Percentiles rank a stretch among this genome's conserved stretches.
Evolutionary conservation across 2,888 invertebrate species (phyloP).

Genomic region (Drosophila paramelanica): DNA sequence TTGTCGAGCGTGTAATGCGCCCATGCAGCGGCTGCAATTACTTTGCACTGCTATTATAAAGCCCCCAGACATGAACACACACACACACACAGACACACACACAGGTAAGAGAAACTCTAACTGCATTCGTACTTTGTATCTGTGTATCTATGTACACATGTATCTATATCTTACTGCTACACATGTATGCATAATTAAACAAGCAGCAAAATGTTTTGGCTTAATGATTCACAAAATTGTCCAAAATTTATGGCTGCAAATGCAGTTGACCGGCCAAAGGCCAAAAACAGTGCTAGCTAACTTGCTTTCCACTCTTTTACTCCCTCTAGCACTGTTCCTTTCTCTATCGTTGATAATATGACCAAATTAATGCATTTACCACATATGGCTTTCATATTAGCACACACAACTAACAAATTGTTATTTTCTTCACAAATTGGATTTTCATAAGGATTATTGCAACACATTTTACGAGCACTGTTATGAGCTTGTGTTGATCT

Average conservation of each 20-base stretch:
- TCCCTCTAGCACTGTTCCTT: not conserved
- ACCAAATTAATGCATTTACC: constrained; percentile 72
- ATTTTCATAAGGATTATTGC: constrained; percentile 69
- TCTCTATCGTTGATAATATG: constrained; percentile 58
- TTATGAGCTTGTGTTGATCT: constrained; percentile 29
- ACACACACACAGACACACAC: constrained; percentile 14
- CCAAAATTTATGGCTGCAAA: constrained; percentile 63
- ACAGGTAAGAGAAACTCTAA: constrained; percentile 12
- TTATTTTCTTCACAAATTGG: constrained; percentile 78
- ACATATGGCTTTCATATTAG: constrained; percentile 61
- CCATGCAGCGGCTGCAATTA: constrained; percentile 80
- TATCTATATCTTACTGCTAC: constrained; percentile 26
- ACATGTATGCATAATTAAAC: constrained; percentile 77
- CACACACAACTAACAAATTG: constrained; percentile 71
- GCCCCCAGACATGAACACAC: constrained; percentile 18
- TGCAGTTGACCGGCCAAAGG: constrained; percentile 46
- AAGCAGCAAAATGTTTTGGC: constrained; percentile 77
- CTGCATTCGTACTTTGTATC: constrained; percentile 10
- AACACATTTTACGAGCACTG: constrained; percentile 31
- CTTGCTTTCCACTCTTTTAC: not conserved
- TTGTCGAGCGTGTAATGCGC: constrained; percentile 81
- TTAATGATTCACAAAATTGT: constrained; percentile 79
- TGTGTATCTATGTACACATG: constrained; percentile 24
- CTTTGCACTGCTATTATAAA: constrained; percentile 59
- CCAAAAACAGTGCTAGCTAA: constrained; percentile 19